phyloP scores from a whole-genome alignment of 2,113 vertebrate species.

The Sinocyclocheilus maitianheensis region DNA sequence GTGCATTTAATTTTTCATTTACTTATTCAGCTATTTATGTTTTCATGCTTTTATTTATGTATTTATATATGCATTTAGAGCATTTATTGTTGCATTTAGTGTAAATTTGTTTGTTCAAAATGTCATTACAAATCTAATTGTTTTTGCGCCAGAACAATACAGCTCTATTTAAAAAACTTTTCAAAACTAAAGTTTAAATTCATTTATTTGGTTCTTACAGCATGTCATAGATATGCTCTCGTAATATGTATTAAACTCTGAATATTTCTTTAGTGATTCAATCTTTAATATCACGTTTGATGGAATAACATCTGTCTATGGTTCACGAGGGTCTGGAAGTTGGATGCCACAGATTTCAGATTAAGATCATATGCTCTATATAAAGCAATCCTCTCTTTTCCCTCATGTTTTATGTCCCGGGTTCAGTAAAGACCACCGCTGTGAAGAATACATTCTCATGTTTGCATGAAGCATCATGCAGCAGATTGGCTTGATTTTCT shows the following conservation, averaged over 20 bases:
- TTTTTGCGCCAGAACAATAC: too few relatives aligned
- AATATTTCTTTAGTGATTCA: too few relatives aligned
- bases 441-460: not conserved
- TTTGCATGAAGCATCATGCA: conserved; percentile 8
- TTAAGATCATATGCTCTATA: not conserved
- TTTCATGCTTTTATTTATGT: too few relatives aligned
- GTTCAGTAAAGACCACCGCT: not conserved
- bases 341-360: not conserved
- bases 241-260: too few relatives aligned
- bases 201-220: too few relatives aligned
- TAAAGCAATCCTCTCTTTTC: not conserved
- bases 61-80: too few relatives aligned
- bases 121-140: too few relatives aligned
- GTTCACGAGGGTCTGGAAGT: not conserved
- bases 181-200: too few relatives aligned
- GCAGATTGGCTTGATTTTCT: not conserved
- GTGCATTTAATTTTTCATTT: not conserved
- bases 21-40: not conserved
- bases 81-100: not conserved
- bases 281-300: not conserved
- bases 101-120: too few relatives aligned
- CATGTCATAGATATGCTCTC: too few relatives aligned
- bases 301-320: not conserved
- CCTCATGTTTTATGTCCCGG: not conserved
- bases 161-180: too few relatives aligned